Evolutionary conservation across 2,113 vertebrate species (phyloP).

Genomic region (Aviceda subcristata): DNA sequence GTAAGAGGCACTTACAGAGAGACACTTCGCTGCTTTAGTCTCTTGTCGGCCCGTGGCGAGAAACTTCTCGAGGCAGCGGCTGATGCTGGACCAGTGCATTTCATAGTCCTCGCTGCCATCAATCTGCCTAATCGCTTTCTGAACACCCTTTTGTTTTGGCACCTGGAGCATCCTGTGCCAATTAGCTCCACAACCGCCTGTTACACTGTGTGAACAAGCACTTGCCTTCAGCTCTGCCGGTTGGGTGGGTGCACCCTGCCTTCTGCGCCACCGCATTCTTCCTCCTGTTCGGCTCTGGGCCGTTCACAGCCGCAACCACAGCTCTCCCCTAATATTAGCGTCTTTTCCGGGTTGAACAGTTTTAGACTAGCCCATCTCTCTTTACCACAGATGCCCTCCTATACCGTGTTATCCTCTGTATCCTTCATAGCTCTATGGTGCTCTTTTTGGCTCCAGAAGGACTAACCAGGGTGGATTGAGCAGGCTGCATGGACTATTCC

Average conservation of each 20-base stretch:
- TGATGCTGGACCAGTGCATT: neutral
- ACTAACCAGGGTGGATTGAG: neutral
- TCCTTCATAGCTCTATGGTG: neutral
- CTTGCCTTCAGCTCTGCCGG: neutral
- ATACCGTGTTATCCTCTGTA: neutral
- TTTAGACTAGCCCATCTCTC: neutral
- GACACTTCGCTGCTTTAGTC: neutral
- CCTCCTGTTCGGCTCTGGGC: neutral
- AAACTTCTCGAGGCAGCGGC: neutral
- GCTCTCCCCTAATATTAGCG: neutral
- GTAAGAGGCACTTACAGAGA: neutral
- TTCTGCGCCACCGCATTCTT: neutral
- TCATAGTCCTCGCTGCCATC: neutral
- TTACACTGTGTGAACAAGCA: neutral
- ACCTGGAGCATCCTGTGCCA: neutral
- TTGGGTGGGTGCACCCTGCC: neutral
- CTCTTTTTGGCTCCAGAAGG: neutral
- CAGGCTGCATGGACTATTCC: neutral
- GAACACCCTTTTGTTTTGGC: neutral
- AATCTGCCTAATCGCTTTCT: neutral
- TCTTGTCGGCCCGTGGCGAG: neutral
- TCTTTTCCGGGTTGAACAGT: neutral
- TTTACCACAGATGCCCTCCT: neutral
- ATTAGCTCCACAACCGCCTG: neutral
- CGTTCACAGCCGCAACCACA: neutral